Evolutionary conservation across 2,113 vertebrate species (phyloP), one percentile per base, ranked within the genome.

Genomic region (Lucifuga dentata): DNA sequence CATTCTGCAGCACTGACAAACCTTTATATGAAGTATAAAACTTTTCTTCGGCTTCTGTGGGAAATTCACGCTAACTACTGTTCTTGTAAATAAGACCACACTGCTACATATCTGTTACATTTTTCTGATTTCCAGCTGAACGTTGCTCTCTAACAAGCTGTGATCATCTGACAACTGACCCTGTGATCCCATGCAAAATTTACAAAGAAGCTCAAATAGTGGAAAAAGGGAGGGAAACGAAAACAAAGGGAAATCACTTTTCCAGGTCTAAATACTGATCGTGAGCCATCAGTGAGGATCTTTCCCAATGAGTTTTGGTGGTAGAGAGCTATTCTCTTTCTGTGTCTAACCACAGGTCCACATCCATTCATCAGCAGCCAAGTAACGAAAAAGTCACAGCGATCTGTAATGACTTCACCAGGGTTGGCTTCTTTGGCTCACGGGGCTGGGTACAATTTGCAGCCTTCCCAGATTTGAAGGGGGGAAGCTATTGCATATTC

Each of bases 401-500:
- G 53, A 51, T 68, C 49, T 58, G 39, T 72, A 72, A 87, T 81
- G 71, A 78, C 61, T 62, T 86, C 81, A 73, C 78, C 82, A 60
- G 77, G 69, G 73, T 72, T 26, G 51, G 24, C 64, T 68, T 76
- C 66, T 67, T 79, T 79, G 64, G 68, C 60, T 71, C 53, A 0
- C 15, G 73, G 40, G 76, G 51, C 78, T 72, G 77, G 51, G 81
- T 80, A 81, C 78, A 84, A 79, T 89, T 86, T 83, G 72, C 45
- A 8, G 69, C 59, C 64, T 80, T 83, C 50, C 68, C 50, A 12
- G 48, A 76, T 66, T 85, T 80, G 72, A 26, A 67, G 62, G 17
- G 45, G 46, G 60, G n/a, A n/a, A 68, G 55, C 72, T 80, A 51
- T 41, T 88, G 81, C 88, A 90, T 87, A 89, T 88, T 82, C 83